Evolutionary conservation across 2,888 invertebrate genomes (phyloP).

Genomic region (Ethmia dodecea): DNA sequence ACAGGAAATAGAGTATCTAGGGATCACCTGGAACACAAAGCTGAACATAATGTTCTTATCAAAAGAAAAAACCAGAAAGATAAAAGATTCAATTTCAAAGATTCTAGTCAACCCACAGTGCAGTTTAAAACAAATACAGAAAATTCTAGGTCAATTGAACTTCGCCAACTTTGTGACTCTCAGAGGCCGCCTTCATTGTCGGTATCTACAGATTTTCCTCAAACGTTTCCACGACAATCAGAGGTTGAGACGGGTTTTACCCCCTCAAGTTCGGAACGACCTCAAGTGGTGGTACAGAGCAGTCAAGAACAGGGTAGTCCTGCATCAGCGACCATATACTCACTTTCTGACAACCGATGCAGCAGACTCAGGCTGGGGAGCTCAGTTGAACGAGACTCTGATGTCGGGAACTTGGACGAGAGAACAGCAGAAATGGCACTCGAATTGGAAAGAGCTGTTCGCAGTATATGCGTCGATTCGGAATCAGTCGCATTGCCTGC

Average conservation of each 20-base stretch:
- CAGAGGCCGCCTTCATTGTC: constrained; percentile 1
- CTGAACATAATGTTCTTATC: background rate
- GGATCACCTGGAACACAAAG: background rate
- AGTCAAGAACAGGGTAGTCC: constrained; percentile 5
- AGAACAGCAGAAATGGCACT: constrained; percentile 18
- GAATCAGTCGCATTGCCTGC: constrained; percentile 3
- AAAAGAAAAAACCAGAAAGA: no score
- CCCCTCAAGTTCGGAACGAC: constrained; percentile 9
- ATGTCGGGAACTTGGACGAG: constrained; percentile 16
- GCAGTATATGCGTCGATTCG: constrained; percentile 17
- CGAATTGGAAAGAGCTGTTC: constrained; percentile 21
- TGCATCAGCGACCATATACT: constrained; percentile 10
- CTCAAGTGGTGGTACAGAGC: constrained; percentile 16
- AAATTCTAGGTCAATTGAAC: background rate
- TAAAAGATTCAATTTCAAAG: no score
- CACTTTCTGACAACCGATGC: constrained; percentile 20
- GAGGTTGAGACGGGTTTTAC: background rate
- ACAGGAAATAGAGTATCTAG: background rate
- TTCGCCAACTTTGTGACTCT: background rate
- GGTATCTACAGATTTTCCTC: background rate
- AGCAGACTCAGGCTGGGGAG: constrained; percentile 18
- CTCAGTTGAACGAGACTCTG: constrained; percentile 12
- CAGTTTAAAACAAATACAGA: constrained; percentile 1
- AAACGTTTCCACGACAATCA: background rate
- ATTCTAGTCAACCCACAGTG: constrained; percentile 7